These are phyloP conservation scores for Adineta ricciae DNA, from an alignment of 2,888 invertebrate species.

Conservation along the genomic window DNA sequence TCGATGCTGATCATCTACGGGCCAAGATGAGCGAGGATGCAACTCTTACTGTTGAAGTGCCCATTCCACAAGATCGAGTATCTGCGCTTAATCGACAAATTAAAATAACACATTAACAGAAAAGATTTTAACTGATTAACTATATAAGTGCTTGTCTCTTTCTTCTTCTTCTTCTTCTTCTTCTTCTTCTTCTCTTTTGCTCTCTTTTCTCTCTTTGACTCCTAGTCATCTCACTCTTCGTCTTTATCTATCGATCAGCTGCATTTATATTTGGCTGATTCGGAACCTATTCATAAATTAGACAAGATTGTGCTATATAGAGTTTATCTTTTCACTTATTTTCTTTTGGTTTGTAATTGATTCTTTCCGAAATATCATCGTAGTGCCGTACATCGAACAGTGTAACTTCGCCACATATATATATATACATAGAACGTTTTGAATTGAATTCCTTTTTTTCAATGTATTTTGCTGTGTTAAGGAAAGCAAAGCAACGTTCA, in stretches of 20 bases:
- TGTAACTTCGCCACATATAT: background rate
- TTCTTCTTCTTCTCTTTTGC: no score
- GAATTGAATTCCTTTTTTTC: no score
- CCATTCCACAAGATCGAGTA: conserved; percentile 27
- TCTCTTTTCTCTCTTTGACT: background rate
- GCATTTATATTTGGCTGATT: no score
- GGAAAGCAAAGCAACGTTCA: background rate
- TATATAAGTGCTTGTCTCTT: no score
- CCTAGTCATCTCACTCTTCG: background rate
- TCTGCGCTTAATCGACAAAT: background rate
- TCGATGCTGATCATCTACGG: conserved; percentile 26
- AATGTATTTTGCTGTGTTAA: background rate
- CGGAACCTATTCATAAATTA: background rate
- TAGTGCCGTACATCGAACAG: background rate
- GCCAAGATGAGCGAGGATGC: conserved; percentile 33
- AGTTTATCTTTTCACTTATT: background rate
- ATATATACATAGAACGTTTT: no score
- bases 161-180: no score
- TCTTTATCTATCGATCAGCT: background rate
- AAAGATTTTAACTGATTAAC: no score
- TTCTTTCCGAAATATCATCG: background rate
- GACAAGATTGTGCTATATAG: background rate
- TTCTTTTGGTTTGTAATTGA: background rate
- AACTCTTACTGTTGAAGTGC: conserved; percentile 33
- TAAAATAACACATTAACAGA: background rate